These are phyloP conservation scores for Papilio dardanus DNA, from an alignment of 1,140 invertebrate genomes.

Conservation along the genomic window DNA sequence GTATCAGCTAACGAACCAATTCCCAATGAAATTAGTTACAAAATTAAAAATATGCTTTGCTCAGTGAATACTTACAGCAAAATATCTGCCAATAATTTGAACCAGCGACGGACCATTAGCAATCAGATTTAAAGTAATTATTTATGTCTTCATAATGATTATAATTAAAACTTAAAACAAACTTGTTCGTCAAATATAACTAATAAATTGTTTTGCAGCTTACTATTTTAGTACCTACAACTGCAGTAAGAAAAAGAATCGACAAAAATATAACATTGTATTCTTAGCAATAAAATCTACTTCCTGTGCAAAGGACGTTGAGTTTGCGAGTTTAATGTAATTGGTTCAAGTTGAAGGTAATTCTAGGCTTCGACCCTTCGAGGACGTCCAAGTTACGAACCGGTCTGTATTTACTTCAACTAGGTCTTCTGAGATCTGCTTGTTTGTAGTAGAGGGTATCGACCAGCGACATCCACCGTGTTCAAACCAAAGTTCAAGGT, in stretches of 20 bases:
- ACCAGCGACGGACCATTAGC: too few relatives aligned
- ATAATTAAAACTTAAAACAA: too few relatives aligned
- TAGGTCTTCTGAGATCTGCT: constrained; percentile 52
- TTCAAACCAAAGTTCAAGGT: constrained; percentile 75
- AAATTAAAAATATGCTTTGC: too few relatives aligned
- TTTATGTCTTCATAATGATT: too few relatives aligned
- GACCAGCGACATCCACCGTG: constrained; percentile 64
- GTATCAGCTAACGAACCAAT: not conserved
- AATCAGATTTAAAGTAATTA: too few relatives aligned
- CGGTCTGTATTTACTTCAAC: constrained; percentile 57
- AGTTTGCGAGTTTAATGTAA: constrained; percentile 20
- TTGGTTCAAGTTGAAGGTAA: constrained; percentile 45
- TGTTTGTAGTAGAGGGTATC: constrained; percentile 54
- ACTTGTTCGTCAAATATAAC: too few relatives aligned
- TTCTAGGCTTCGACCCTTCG: constrained; percentile 45
- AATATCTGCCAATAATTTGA: too few relatives aligned
- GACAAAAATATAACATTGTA: not conserved
- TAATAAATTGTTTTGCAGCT: too few relatives aligned
- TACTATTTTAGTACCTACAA: too few relatives aligned
- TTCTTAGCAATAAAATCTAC: constrained; percentile 11
- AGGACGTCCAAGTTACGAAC: constrained; percentile 51
- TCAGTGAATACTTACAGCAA: too few relatives aligned
- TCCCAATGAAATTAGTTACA: not conserved
- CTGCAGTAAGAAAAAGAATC: too few relatives aligned
- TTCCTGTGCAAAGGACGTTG: constrained; percentile 24